Base-by-base conservation (phyloP, 1,140 invertebrate species). In the Euura saliciscinereae region DNA sequence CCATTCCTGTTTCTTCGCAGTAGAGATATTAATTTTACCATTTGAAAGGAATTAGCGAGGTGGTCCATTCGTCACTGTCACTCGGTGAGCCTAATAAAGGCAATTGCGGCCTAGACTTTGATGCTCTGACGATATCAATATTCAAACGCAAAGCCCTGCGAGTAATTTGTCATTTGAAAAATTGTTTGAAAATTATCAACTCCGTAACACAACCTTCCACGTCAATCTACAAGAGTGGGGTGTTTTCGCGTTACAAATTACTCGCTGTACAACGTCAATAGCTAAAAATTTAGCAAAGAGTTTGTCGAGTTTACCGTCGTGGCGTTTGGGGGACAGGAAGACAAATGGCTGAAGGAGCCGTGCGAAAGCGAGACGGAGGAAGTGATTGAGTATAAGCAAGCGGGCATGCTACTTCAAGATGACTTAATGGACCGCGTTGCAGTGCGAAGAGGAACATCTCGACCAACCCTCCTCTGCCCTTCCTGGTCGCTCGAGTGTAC, bases 341-440 rank as follows among this genome's bases (percentile, higher is more conserved):
- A 59, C 51, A 59, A 59, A 59, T 59, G 51, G 51, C 51, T 28
- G 51, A 59, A n/a, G 51, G 13, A 59, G 51, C 28, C 28, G 28
- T 28, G 28, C 3, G 51, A 59, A 59, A 59, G 13, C 6, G 51
- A 59, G 51, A 59, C 51, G 4, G 51, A 59, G 51, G 28, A 28
- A 28, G 28, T 28, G 28, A 28, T 28, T 28, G 28, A 28, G 28
- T 28, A 28, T 28, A 28, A 28, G 28, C 6, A 59, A 59, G 51
- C 51, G 13, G 6, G 51, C 51, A 8, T n/a, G 51, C 51, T 59
- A 59, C 51, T 59, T 59, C 51, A 59, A 59, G 51, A 59, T 59
- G 51, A 59, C 51, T 59, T 59, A 59, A 59, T 59, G 51, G 51
- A 59, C 51, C 51, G 51, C 51, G 51, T 59, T 59, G 51, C 51